Evolutionary conservation across 2,888 invertebrate species (phyloP).

Genomic region (Lasiommata megera): DNA sequence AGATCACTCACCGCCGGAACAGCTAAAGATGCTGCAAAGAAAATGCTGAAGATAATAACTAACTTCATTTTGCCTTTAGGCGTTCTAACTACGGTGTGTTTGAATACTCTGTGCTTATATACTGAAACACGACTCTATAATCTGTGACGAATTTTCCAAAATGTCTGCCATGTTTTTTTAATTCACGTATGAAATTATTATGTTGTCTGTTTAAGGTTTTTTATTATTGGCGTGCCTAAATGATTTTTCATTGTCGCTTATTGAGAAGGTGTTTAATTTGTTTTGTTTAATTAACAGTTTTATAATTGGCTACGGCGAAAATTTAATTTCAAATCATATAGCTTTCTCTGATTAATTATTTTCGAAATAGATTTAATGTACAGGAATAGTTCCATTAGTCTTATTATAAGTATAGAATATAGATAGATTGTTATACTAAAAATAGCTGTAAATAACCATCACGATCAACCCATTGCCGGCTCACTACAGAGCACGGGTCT

Average conservation of each 20-base stretch:
- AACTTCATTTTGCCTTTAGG: conserved; percentile 26
- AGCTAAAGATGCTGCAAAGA: conserved; percentile 23
- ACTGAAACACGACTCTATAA: conserved; percentile 2
- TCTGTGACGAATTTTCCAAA: conserved; percentile 21
- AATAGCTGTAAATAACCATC: too few relatives aligned
- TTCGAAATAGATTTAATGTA: too few relatives aligned
- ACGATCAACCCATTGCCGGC: too few relatives aligned
- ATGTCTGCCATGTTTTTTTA: conserved; percentile 18
- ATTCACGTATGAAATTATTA: conserved; percentile 16
- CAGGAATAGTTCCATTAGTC: too few relatives aligned
- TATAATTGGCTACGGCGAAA: too few relatives aligned
- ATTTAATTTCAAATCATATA: too few relatives aligned
- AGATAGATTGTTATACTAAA: too few relatives aligned
- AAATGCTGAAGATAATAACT: conserved; percentile 22
- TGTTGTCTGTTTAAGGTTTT: conserved; percentile 6
- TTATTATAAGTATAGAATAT: too few relatives aligned
- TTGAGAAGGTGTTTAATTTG: neutral
- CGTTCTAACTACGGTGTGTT: conserved; percentile 14
- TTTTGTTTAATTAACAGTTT: neutral
- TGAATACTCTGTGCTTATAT: conserved; percentile 9
- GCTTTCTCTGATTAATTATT: too few relatives aligned
- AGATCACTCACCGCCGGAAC: conserved; percentile 23
- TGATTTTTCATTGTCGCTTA: neutral
- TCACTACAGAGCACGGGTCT: too few relatives aligned
- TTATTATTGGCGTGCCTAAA: neutral